Conservation (phyloP, 2,113 vertebrate genomes). For the Acrocephalus arundinaceus region DNA sequence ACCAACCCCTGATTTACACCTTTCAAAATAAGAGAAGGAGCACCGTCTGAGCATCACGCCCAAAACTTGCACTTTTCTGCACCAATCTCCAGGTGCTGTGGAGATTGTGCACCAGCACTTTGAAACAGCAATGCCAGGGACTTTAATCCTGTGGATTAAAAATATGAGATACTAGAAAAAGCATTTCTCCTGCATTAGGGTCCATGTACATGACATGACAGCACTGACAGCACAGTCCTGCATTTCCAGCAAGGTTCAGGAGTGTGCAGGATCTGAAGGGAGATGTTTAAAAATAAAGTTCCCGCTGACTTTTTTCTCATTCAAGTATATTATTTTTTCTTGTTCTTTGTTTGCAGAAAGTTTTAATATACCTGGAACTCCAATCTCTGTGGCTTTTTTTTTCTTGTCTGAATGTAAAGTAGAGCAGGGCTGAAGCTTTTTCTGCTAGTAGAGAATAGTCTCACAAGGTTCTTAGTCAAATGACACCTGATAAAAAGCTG, state of each 20-base stretch:
- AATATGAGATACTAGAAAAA: not conserved
- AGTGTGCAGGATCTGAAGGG: not conserved
- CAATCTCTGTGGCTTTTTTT: not conserved
- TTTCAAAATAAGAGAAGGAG: not conserved
- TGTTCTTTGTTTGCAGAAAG: not conserved
- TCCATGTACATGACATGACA: not conserved
- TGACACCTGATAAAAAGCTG: not conserved
- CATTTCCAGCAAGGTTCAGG: not conserved
- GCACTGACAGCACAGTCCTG: not conserved
- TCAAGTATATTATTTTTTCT: not conserved
- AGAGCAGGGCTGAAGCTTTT: not conserved
- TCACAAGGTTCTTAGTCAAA: not conserved
- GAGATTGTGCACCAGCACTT: not conserved
- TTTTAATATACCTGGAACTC: not conserved
- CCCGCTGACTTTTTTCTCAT: not conserved
- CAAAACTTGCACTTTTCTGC: not conserved
- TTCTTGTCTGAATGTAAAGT: not conserved
- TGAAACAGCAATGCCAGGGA: not conserved
- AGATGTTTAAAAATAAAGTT: not conserved
- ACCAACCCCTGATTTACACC: not conserved
- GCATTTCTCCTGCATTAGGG: not conserved
- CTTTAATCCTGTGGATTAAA: not conserved
- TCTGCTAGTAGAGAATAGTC: not conserved
- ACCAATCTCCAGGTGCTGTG: not conserved
- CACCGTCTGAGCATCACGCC: not conserved